Conservation (phyloP, 2,113 vertebrate species). For the Ptychochromis oligacanthus region DNA sequence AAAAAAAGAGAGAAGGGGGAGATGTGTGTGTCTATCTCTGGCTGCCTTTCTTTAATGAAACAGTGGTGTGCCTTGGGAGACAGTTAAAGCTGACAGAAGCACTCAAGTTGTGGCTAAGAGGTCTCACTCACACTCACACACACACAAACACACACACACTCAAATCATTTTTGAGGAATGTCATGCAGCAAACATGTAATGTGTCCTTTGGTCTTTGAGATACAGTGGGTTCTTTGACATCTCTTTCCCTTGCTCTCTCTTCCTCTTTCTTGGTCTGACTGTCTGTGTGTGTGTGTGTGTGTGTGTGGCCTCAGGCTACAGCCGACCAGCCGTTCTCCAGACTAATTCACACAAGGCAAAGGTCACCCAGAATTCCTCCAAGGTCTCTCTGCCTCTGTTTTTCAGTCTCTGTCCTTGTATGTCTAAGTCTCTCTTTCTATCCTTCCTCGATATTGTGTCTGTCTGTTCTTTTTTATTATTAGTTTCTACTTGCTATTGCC, state of each 20-base stretch:
- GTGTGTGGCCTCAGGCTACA: slow-evolving; percentile 66
- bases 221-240: slow-evolving; percentile 71
- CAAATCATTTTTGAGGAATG: slow-evolving; percentile 56
- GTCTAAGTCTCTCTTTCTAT: slow-evolving; percentile 1
- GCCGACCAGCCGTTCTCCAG: slow-evolving; percentile 61
- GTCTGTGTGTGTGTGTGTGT: not conserved
- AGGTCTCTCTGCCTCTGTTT: slow-evolving; percentile 29
- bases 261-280: not conserved
- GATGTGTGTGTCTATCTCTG: slow-evolving; percentile 31
- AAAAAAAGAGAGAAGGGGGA: not conserved
- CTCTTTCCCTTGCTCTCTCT: not conserved
- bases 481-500: not conserved
- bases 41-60: slow-evolving; percentile 74
- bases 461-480: not conserved
- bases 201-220: slow-evolving; percentile 58
- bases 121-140: slow-evolving; percentile 33
- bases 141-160: slow-evolving; percentile 11
- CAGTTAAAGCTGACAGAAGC: slow-evolving; percentile 87
- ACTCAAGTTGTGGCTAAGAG: slow-evolving; percentile 87
- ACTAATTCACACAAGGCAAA: slow-evolving; percentile 69
- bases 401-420: slow-evolving; percentile 12
- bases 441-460: not conserved
- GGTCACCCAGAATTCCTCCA: slow-evolving; percentile 71
- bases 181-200: slow-evolving; percentile 64
- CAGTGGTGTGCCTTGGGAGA: slow-evolving; percentile 82